Evolutionary conservation across 1,140 invertebrate species (phyloP), one percentile per base, ranked within the genome.

Genomic region (Artemia franciscana): DNA sequence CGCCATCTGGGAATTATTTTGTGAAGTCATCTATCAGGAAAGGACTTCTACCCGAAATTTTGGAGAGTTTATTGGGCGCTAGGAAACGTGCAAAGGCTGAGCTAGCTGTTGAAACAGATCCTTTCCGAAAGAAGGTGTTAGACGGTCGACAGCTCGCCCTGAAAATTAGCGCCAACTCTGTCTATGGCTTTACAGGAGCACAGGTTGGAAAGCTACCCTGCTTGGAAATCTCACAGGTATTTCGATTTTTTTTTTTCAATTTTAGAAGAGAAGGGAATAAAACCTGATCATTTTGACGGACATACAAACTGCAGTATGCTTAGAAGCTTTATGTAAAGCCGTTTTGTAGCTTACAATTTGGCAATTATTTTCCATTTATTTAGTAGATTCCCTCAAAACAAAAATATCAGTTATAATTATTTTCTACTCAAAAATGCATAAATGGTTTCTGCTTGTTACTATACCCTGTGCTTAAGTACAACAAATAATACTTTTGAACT

Each of bases 161-260:
- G 62, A 99, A 99, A 79, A 93, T 99, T 26, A 94, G 90, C 67
- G 96, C 96, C 0, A 99, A 99, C 77, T 98, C 95, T 26, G 96
- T 99, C 0, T 99, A 99, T 76, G 96, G 96, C 58, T 99, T 99
- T 72, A 99, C 96, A 26, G 96, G 96, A 12, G 96, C 96, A 7
- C 93, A 98, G 78, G 88, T 95, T 60, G 96, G 96, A 15, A 98
- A 98, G 75, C 74, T 99, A 60, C 96, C 96, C 0, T 99, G 96
- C 77, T 76, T 99, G 64, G 94, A 98, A 78, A 99, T 99, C 70
- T 98, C 94, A 28, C 84, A 86, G 63, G 82, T 84, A n/a, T 64
- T 18, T 51, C 1, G 24, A 1, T 63, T 61, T 28, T 63, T 62
- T 62, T 28, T 61, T 64, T 30, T 58, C 9, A 18, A 1, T 56